Evolutionary conservation across 2,113 vertebrate species (phyloP).

Genomic region (Cettia cetti): DNA sequence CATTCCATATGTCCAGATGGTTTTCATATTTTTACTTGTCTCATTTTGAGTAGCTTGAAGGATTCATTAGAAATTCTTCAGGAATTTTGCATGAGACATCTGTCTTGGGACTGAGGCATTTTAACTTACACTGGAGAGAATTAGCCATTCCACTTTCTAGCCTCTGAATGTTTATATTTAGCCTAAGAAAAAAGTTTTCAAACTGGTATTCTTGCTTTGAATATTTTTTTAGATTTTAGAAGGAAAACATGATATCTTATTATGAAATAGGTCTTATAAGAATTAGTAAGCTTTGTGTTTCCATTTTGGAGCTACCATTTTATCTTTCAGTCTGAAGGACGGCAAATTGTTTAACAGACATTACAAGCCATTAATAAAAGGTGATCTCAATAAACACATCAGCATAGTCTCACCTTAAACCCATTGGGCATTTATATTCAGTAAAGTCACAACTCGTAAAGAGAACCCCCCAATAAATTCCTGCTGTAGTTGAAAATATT

Average conservation of each 20-base stretch:
- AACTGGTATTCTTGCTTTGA: background rate
- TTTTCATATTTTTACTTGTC: background rate
- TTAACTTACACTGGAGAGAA: background rate
- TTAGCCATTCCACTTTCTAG: background rate
- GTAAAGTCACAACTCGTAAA: background rate
- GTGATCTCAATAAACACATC: background rate
- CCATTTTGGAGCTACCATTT: background rate
- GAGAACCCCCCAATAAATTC: background rate
- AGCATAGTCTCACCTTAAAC: background rate
- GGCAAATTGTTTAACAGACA: background rate
- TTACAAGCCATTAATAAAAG: background rate
- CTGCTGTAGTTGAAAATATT: background rate
- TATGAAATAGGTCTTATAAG: background rate
- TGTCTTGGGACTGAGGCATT: background rate
- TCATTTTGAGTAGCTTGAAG: background rate
- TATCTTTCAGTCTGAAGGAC: background rate
- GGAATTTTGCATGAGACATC: background rate
- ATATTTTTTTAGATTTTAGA: background rate
- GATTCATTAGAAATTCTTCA: background rate
- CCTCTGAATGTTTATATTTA: background rate
- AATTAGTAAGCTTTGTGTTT: background rate
- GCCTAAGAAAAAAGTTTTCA: background rate
- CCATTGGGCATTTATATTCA: background rate
- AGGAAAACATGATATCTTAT: background rate
- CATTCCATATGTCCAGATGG: background rate